Percentiles rank a stretch among this genome's conserved stretches.
phyloP scores from a whole-genome alignment of 2,113 vertebrate species.

The Bombycilla garrulus region DNA sequence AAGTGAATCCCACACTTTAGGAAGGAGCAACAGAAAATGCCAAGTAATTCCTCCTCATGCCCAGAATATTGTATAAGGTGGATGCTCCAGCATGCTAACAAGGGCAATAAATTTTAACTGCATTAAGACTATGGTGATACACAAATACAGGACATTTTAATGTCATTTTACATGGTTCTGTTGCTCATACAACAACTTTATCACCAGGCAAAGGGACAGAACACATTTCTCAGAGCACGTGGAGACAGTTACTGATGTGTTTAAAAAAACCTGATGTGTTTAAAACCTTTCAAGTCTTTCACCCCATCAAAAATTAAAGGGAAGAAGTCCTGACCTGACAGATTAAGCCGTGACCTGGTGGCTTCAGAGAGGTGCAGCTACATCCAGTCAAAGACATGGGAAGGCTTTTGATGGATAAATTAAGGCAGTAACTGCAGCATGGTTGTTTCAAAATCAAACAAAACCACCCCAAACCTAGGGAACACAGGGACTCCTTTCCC shows the following conservation, averaged over 20 bases:
- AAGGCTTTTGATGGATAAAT: neutral
- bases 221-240: neutral
- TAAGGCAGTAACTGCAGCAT: too few species aligned
- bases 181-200: neutral
- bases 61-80: neutral
- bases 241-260: neutral
- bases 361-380: neutral
- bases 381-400: neutral
- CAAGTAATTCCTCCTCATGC: neutral
- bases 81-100: neutral
- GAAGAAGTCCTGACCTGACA: neutral
- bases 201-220: neutral
- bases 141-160: neutral
- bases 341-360: neutral
- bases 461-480: neutral
- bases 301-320: neutral
- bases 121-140: neutral
- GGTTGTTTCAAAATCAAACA: neutral
- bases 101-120: neutral
- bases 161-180: neutral
- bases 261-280: neutral
- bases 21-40: neutral
- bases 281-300: neutral
- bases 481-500: neutral
- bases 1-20: neutral